Percentiles rank a stretch among this genome's conserved stretches.
These are phyloP conservation scores for Diglossa brunneiventris DNA, from an alignment of 2,113 vertebrate species.

Conservation along the genomic window DNA sequence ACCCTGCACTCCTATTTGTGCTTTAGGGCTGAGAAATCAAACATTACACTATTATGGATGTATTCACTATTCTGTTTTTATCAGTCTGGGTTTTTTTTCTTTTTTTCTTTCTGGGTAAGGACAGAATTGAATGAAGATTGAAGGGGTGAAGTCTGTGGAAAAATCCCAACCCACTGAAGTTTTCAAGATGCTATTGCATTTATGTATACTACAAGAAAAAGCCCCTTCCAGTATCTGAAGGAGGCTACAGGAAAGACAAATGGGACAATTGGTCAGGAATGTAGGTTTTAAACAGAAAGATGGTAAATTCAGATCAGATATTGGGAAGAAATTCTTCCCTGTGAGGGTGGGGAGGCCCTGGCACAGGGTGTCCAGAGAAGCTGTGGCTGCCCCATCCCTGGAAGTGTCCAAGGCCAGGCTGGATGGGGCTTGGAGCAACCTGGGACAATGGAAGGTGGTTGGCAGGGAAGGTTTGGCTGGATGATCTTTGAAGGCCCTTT, in stretches of 20 bases:
- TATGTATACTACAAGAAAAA: not conserved
- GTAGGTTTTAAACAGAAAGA: not conserved
- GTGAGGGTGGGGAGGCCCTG: not conserved
- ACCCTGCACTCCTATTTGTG: rapidly evolving
- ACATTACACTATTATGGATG: too few species aligned
- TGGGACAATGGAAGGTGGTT: not conserved
- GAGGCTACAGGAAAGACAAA: not conserved
- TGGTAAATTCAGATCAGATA: not conserved
- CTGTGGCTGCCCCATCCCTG: not conserved
- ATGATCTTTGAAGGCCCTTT: not conserved
- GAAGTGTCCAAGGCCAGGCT: not conserved
- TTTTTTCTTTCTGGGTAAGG: not conserved
- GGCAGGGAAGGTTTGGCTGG: not conserved
- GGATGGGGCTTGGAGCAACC: not conserved
- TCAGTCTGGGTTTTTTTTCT: not conserved
- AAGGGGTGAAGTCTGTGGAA: not conserved
- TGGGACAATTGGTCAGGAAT: not conserved
- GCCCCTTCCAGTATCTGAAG: not conserved
- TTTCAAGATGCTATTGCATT: not conserved
- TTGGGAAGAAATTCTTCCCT: not conserved
- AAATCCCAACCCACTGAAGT: not conserved
- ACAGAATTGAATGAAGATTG: not conserved
- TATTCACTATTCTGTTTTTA: not conserved
- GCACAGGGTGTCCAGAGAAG: not conserved
- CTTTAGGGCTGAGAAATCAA: not conserved